Conservation (phyloP, 2,797 vertebrate genomes). For the Luscinia luscinia region DNA sequence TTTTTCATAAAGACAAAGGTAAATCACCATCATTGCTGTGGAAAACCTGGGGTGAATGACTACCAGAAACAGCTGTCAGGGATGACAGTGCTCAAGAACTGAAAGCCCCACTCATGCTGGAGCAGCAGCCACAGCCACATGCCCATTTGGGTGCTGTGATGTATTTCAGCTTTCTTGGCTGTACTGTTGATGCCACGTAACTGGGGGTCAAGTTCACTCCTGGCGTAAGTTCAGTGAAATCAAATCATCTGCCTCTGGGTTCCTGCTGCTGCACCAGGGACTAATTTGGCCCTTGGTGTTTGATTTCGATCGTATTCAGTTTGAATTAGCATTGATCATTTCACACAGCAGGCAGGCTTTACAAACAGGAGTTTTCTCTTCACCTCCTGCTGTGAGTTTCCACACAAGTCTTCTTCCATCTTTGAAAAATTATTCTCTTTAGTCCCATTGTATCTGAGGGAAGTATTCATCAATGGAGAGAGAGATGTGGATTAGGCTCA, state of each 20-base stretch:
- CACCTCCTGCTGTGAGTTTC: background rate
- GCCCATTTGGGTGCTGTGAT: background rate
- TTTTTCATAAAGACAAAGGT: background rate
- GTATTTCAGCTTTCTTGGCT: background rate
- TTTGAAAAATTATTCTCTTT: slow-evolving; percentile 37
- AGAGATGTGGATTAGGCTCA: background rate
- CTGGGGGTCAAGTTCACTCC: background rate
- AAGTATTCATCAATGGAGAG: slow-evolving; percentile 1
- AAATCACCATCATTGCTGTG: background rate
- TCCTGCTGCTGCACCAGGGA: background rate
- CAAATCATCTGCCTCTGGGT: background rate
- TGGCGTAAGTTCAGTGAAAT: background rate
- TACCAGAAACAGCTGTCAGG: background rate
- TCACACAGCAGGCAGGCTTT: slow-evolving; percentile 31
- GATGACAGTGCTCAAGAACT: background rate
- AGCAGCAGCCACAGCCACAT: background rate
- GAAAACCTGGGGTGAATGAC: background rate
- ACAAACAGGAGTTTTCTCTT: slow-evolving; percentile 6
- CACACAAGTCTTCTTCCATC: background rate
- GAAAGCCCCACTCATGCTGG: background rate
- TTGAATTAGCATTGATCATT: slow-evolving; percentile 44
- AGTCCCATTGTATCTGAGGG: slow-evolving; percentile 1
- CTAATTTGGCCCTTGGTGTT: background rate
- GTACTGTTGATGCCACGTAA: background rate
- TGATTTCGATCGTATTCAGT: background rate